Evolutionary conservation across 2,888 invertebrate genomes (phyloP).

Genomic region (Acanthosoma haemorrhoidale): DNA sequence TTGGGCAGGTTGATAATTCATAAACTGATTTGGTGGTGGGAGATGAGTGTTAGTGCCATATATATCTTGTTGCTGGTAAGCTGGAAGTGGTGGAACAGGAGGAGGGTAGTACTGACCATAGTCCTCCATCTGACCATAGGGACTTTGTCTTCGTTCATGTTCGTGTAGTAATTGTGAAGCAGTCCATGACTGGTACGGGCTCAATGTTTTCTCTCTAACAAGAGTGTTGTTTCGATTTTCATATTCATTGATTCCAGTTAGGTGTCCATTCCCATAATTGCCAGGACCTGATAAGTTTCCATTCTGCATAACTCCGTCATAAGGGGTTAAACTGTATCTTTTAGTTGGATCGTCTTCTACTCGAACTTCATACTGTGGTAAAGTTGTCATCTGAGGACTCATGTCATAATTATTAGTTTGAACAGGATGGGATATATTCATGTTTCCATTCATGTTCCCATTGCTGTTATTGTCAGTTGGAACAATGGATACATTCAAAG

Average conservation of each 20-base stretch:
- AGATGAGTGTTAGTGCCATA: slow-evolving; percentile 44
- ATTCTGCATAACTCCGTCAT: slow-evolving; percentile 36
- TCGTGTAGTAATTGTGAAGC: slow-evolving; percentile 56
- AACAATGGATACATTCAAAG: slow-evolving; percentile 48
- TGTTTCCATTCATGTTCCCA: slow-evolving; percentile 24
- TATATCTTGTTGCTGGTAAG: slow-evolving; percentile 48
- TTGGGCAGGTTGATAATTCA: slow-evolving; percentile 45
- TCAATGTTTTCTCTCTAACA: slow-evolving; percentile 49
- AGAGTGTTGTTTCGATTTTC: slow-evolving; percentile 43
- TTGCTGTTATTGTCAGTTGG: slow-evolving; percentile 43
- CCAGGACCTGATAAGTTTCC: slow-evolving; percentile 36
- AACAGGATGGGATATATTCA: slow-evolving; percentile 31
- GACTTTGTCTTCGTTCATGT: slow-evolving; percentile 54
- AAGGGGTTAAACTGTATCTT: slow-evolving; percentile 48
- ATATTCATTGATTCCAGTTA: slow-evolving; percentile 41
- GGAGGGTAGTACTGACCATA: slow-evolving; percentile 45
- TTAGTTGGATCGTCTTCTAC: slow-evolving; percentile 50
- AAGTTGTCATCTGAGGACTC: slow-evolving; percentile 37
- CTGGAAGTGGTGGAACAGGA: slow-evolving; percentile 53
- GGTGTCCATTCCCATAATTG: slow-evolving; percentile 40
- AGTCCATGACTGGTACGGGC: slow-evolving; percentile 57
- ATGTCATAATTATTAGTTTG: slow-evolving; percentile 34
- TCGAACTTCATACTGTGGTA: slow-evolving; percentile 44
- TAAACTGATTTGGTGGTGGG: slow-evolving; percentile 42
- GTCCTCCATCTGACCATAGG: slow-evolving; percentile 44